Evolutionary conservation across 2,113 vertebrate genomes (phyloP).

Genomic region (Brienomyrus brachyistius): DNA sequence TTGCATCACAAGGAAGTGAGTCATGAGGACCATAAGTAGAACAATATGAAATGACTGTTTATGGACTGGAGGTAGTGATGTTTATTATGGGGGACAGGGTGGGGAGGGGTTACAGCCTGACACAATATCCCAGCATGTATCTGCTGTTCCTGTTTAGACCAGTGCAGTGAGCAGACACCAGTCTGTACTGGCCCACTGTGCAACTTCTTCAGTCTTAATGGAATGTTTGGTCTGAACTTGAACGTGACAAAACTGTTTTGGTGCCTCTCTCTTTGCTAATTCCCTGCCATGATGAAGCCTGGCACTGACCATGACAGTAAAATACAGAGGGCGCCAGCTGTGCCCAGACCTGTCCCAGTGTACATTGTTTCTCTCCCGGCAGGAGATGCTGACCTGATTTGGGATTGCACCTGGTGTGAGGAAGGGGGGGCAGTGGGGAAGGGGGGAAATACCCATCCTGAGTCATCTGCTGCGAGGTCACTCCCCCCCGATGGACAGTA

Average conservation of each 20-base stretch:
- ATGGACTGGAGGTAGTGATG: neutral
- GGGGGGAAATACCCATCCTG: constrained; percentile 44
- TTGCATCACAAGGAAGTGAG: neutral
- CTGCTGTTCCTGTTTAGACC: neutral
- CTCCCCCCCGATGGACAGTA: constrained; percentile 53
- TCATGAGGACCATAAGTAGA: neutral
- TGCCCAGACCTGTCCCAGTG: neutral
- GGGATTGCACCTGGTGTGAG: constrained; percentile 63
- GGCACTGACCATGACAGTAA: neutral
- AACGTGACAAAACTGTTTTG: neutral
- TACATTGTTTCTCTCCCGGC: neutral
- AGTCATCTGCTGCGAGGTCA: constrained; percentile 54
- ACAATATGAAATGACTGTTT: neutral
- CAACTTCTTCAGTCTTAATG: neutral
- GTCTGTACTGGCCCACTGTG: neutral
- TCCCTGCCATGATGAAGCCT: neutral
- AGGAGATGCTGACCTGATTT: constrained; percentile 67
- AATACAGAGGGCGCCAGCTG: neutral
- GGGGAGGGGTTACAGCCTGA: neutral
- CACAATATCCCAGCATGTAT: neutral
- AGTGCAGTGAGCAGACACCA: neutral
- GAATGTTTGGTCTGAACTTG: neutral
- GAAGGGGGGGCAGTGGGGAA: constrained; percentile 37
- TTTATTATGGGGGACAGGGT: neutral
- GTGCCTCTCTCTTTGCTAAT: neutral